Evolutionary conservation across 2,888 invertebrate genomes (phyloP).

Genomic region (Tanytarsus gracilentus): DNA sequence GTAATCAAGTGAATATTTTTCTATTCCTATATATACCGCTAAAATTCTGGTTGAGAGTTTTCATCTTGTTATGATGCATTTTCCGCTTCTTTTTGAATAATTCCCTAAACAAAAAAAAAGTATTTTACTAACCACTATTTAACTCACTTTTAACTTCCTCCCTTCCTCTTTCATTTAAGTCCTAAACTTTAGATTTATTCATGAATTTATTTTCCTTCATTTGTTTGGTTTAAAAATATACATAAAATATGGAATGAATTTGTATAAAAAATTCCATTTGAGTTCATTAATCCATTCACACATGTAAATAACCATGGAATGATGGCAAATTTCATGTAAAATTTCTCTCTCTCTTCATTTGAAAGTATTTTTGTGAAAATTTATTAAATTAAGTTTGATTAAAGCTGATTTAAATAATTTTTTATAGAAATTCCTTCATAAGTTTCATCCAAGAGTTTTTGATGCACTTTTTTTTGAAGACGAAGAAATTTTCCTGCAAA

Average conservation of each 20-base stretch:
- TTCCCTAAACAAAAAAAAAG: background rate
- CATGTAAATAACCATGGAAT: background rate
- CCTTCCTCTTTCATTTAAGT: too few relatives aligned
- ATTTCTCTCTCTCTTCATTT: too few relatives aligned
- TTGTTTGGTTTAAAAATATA: too few relatives aligned
- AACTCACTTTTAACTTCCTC: background rate
- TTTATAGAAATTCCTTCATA: too few relatives aligned
- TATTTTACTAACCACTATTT: background rate
- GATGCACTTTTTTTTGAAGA: too few relatives aligned
- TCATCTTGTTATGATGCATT: conserved; percentile 21
- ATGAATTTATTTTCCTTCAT: too few relatives aligned
- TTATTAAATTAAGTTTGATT: too few relatives aligned
- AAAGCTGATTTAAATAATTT: too few relatives aligned
- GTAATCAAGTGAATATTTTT: background rate
- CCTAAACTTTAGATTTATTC: too few relatives aligned
- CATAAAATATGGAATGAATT: background rate
- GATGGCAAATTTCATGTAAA: background rate
- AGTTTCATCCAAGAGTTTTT: too few relatives aligned
- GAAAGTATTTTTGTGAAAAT: too few relatives aligned
- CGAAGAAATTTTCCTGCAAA: too few relatives aligned
- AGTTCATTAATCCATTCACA: background rate
- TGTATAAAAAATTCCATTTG: background rate
- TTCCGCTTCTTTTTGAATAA: conserved; percentile 5
- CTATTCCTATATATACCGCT: background rate
- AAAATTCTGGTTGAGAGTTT: conserved; percentile 1